Conservation (phyloP, 1,140 invertebrate species). For the Rhysida immarginata region DNA sequence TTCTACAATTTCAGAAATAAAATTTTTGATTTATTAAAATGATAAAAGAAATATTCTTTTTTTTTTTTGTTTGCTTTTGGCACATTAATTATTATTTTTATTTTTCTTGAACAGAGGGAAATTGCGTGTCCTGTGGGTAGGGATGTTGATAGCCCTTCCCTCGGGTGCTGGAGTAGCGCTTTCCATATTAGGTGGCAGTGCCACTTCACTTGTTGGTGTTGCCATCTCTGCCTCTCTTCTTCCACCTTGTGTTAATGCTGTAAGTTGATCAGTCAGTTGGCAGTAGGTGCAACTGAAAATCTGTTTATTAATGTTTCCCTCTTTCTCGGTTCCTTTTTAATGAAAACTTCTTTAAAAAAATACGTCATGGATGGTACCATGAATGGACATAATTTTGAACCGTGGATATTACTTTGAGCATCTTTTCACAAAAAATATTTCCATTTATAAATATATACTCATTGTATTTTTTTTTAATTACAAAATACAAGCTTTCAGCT, state of each 20-base stretch:
- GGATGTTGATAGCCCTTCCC: slow-evolving; percentile 48
- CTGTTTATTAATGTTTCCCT: neutral
- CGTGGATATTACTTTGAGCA: neutral
- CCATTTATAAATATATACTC: neutral
- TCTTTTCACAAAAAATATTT: neutral
- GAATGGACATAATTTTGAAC: neutral
- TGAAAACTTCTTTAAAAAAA: neutral
- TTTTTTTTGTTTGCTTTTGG: neutral
- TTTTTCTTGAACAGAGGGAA: slow-evolving; percentile 37
- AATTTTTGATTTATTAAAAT: slow-evolving; percentile 8
- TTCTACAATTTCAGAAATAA: neutral
- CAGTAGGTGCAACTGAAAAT: neutral
- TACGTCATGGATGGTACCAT: neutral
- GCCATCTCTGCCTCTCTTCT: slow-evolving; percentile 73
- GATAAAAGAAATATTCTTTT: too few species aligned
- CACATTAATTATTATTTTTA: neutral
- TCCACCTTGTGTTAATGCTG: slow-evolving; percentile 73
- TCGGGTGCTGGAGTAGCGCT: slow-evolving; percentile 69
- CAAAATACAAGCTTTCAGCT: too few species aligned
- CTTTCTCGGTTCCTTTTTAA: neutral
- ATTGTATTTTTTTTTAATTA: too few species aligned
- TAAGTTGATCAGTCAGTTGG: slow-evolving; percentile 34
- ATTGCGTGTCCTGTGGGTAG: slow-evolving; percentile 45
- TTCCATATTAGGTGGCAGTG: slow-evolving; percentile 67
- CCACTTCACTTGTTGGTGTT: slow-evolving; percentile 69